Base-by-base conservation (phyloP, 2,888 invertebrate genomes). In the Caenorhabditis sp. region DNA sequence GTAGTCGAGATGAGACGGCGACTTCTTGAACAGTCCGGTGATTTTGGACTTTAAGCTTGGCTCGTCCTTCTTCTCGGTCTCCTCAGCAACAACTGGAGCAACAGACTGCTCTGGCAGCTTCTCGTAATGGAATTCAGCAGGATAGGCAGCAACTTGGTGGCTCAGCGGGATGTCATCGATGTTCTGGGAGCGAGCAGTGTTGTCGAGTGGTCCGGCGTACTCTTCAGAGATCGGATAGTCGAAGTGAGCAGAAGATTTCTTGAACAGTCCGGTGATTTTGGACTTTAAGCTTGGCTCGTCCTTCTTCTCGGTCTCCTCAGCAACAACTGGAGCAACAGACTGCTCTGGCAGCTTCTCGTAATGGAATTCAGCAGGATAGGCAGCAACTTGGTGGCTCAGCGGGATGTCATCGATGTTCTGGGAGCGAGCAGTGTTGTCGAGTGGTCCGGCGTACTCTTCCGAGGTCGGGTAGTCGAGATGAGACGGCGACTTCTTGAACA, bases 221-320 rank as follows among this genome's bases (percentile, higher is more conserved):
- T n/a, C 13, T 22, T 75, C 70, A 9, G 79, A 73, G 17, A 46
- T 58, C 30, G 82, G 82, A 52, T 79, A 78, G 58, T 81, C 78
- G 22, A 55, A 63, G 26, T 81, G 77, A 32, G 80, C 66, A 11
- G 71, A 43, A 11, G 79, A 55, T 30, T 65, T 76, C 63, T 80
- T 80, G 76, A 80, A 80, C 13, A 81, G 39, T 41, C 79, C 78
- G 37, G 78, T 52, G 32, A 79, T 46, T 63, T 79, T 75, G 43
- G 20, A 46, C 24, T 45, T 50, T 27, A 55, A 24, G 13, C 30
- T 45, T 39, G 61, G 61, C 15, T 76, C 55, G 30, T 55, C 52
- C 50, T 62, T 48, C 58, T 53, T 66, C 35, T 66, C 66, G 20
- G 35, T 24, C 13, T 32, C 55, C 9, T 66, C 52, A 26, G 55